Conservation (phyloP, 2,888 invertebrate species). For the Tetranychus truncatus region DNA sequence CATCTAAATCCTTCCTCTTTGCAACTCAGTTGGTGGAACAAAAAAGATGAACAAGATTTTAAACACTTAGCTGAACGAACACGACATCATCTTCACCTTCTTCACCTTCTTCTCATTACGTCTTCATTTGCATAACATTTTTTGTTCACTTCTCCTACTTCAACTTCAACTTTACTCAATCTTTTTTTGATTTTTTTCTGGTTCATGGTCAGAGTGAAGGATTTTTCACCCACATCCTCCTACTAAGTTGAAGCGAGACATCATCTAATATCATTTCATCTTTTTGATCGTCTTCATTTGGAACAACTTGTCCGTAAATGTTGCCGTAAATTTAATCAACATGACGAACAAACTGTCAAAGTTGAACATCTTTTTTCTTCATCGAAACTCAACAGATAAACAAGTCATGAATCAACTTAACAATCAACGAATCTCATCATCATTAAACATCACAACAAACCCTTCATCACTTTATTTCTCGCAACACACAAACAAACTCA, state of each 20-base stretch:
- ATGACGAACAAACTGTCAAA: background rate
- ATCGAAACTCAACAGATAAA: background rate
- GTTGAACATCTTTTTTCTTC: background rate
- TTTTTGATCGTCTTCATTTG: background rate
- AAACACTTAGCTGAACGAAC: too few relatives aligned
- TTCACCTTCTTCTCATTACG: background rate
- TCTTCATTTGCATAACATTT: background rate
- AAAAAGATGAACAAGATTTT: background rate
- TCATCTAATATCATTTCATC: background rate
- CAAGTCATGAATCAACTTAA: background rate
- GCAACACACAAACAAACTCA: too few relatives aligned
- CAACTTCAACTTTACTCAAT: background rate
- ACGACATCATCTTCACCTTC: background rate
- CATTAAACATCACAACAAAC: background rate
- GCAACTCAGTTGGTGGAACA: background rate
- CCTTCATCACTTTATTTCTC: background rate
- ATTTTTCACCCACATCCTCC: background rate
- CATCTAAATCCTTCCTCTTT: background rate
- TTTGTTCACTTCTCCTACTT: background rate
- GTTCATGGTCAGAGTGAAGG: background rate
- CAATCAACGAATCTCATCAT: constrained; percentile 1
- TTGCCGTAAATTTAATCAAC: background rate
- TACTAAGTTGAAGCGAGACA: background rate
- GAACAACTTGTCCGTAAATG: background rate
- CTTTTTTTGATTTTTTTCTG: background rate